Conservation (phyloP, 2,113 vertebrate genomes). For the Athene noctua region DNA sequence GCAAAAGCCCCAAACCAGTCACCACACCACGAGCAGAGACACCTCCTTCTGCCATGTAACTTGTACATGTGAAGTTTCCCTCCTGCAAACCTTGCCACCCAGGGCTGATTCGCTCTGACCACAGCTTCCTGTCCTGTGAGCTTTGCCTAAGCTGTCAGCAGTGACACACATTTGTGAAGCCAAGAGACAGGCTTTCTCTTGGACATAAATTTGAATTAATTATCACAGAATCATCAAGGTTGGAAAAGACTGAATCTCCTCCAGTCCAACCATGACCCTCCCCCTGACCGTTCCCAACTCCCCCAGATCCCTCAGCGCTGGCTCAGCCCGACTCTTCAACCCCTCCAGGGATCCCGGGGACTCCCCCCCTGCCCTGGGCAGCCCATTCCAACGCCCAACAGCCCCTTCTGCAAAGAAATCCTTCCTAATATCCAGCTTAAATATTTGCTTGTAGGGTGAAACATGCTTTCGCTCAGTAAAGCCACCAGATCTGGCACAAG, state of each 20-base stretch:
- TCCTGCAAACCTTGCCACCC: not conserved
- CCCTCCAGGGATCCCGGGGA: no score
- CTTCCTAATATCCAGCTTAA: no score
- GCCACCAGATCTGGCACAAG: not conserved
- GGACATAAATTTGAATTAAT: not conserved
- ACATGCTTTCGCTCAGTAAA: not conserved
- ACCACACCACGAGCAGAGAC: not conserved
- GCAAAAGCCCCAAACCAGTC: not conserved
- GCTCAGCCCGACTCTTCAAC: no score
- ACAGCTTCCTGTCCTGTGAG: not conserved
- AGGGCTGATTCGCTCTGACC: not conserved
- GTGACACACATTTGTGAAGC: accelerated
- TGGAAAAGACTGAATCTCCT: no score
- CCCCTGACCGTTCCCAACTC: no score
- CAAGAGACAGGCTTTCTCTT: not conserved
- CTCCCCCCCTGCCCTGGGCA: not conserved
- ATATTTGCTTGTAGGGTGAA: not conserved
- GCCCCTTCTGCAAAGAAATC: no score
- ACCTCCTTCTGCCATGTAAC: not conserved
- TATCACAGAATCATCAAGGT: not conserved
- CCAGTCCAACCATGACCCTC: no score
- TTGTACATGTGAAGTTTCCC: not conserved
- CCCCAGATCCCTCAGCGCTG: no score
- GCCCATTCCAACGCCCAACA: no score
- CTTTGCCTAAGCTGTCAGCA: not conserved